Evolutionary conservation across 1,140 invertebrate species (phyloP).

Genomic region (Metaphire vulgaris): DNA sequence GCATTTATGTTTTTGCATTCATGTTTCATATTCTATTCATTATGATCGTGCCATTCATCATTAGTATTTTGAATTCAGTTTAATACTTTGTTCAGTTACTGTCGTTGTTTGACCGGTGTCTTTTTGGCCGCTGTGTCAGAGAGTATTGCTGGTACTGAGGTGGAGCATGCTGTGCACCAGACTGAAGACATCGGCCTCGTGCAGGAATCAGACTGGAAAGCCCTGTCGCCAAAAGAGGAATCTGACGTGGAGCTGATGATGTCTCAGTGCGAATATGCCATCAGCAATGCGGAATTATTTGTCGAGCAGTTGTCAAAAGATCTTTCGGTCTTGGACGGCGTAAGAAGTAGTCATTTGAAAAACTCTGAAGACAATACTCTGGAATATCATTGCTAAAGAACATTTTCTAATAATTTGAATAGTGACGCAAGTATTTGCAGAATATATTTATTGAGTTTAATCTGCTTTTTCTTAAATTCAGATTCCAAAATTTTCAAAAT

Average conservation of each 20-base stretch:
- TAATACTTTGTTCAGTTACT: no score
- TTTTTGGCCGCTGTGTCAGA: slow-evolving; percentile 12
- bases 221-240: slow-evolving; percentile 74
- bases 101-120: no score
- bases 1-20: no score
- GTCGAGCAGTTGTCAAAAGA: slow-evolving; percentile 74
- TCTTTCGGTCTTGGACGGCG: slow-evolving; percentile 73
- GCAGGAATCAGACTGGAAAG: slow-evolving; percentile 63
- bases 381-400: no score
- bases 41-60: no score
- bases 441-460: no score
- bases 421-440: no score
- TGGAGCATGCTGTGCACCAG: slow-evolving; percentile 12
- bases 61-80: no score
- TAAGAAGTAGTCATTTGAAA: slow-evolving; percentile 53
- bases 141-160: slow-evolving; percentile 7
- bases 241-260: slow-evolving; percentile 67
- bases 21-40: no score
- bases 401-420: no score
- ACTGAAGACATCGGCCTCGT: neutral
- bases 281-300: slow-evolving; percentile 78
- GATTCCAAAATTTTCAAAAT: no score
- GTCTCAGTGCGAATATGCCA: slow-evolving; percentile 67
- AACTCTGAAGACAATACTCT: slow-evolving; percentile 14
- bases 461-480: no score